phyloP scores from a whole-genome alignment of 2,113 vertebrate species.

The Arvicanthis niloticus region DNA sequence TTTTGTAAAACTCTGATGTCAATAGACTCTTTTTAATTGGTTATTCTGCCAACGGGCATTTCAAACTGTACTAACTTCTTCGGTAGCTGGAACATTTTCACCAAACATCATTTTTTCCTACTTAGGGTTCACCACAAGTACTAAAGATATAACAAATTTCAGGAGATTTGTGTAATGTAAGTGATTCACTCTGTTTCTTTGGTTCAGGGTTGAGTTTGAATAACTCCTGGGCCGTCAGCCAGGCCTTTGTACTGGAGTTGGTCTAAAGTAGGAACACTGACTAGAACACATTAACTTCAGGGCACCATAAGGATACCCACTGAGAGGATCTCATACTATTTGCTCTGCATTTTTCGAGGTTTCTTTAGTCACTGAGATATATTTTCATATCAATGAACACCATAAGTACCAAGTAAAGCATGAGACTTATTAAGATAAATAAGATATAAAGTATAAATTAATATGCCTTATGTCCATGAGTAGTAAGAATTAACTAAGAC shows the following conservation, averaged over 20 bases:
- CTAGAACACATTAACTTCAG: not conserved
- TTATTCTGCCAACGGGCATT: not conserved
- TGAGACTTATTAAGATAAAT: not conserved
- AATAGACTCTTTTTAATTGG: conserved; percentile 32
- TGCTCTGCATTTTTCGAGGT: not conserved
- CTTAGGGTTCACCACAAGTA: not conserved
- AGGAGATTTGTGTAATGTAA: not conserved
- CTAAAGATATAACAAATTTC: not conserved
- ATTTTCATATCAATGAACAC: not conserved
- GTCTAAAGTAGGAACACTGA: not conserved
- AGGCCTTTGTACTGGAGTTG: not conserved
- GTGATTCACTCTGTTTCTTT: not conserved
- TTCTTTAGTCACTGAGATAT: not conserved
- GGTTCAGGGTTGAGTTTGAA: not conserved
- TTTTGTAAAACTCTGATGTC: not conserved
- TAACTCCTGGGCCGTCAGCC: not conserved
- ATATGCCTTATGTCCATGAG: not conserved
- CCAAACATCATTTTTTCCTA: conserved; percentile 31
- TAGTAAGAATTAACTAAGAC: not conserved
- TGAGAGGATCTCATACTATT: not conserved
- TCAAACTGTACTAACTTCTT: conserved; percentile 42
- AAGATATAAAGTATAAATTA: conserved; percentile 47
- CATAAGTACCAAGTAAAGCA: not conserved
- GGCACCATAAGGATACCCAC: not conserved
- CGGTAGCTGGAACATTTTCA: not conserved